A percentile compares a stretch with the other conserved stretches of the same genome.
phyloP scores from a whole-genome alignment of 2,797 vertebrate genomes.

The Gymnopithys bicolor region DNA sequence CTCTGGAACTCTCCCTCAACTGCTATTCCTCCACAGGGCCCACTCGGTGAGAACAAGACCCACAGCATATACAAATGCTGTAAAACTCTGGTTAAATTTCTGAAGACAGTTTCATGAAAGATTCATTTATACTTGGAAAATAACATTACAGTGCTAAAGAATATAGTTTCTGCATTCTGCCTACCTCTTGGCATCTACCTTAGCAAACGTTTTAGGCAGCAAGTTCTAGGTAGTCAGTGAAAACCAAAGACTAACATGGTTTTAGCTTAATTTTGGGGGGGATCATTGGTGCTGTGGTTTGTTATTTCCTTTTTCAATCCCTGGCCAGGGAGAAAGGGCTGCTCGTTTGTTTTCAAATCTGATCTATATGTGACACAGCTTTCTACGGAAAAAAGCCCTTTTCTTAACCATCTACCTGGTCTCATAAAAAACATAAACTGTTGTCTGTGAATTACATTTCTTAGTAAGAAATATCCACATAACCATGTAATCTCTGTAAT shows the following conservation, averaged over 20 bases:
- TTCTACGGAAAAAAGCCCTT: accelerated
- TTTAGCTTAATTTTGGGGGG: neutral
- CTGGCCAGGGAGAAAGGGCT: neutral
- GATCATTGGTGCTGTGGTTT: accelerated
- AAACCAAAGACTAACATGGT: neutral
- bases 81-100: neutral
- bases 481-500: neutral
- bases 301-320: neutral
- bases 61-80: accelerated
- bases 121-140: neutral
- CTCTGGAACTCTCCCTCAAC: accelerated
- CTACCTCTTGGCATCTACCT: neutral
- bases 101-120: neutral
- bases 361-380: neutral
- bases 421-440: accelerated
- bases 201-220: neutral
- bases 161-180: accelerated
- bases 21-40: neutral
- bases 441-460: neutral
- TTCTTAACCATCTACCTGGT: neutral
- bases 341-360: neutral
- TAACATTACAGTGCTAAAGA: accelerated
- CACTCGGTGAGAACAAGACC: too few species aligned
- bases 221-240: neutral
- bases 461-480: neutral